phyloP scores from a whole-genome alignment of 2,113 vertebrate genomes.

The Oryzias curvinotus region DNA sequence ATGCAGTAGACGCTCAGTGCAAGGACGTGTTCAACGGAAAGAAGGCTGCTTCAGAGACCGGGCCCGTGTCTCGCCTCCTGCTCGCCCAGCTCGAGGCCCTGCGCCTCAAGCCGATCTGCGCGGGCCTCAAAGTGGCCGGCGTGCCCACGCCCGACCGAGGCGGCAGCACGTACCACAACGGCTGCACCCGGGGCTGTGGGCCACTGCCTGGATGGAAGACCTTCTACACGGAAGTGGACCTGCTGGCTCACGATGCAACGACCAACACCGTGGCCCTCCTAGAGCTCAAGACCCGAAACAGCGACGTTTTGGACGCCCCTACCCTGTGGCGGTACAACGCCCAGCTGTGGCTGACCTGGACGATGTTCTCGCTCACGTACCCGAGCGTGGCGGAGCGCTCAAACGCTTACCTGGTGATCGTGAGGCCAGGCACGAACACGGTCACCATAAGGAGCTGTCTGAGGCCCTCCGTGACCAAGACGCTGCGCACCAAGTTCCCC shows the following conservation, averaged over 20 bases:
- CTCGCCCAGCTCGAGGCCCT: neutral
- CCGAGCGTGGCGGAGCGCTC: conserved; percentile 13
- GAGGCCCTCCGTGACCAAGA: neutral
- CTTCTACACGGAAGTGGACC: conserved; percentile 7
- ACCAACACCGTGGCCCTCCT: neutral
- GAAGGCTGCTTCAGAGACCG: fast-evolving
- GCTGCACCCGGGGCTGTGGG: neutral
- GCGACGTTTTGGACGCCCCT: neutral
- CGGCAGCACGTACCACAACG: conserved; percentile 9
- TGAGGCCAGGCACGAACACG: neutral
- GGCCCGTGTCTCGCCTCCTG: neutral
- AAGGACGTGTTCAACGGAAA: conserved; percentile 10
- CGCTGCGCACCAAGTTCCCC: neutral
- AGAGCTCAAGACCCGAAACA: conserved; percentile 6
- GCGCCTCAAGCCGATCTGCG: conserved; percentile 1
- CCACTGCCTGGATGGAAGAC: neutral
- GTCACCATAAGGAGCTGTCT: neutral
- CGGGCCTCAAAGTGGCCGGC: neutral
- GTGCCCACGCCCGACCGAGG: neutral
- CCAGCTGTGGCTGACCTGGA: conserved; percentile 18
- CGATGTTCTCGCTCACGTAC: conserved; percentile 35
- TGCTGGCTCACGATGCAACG: conserved; percentile 3
- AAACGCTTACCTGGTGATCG: conserved; percentile 2
- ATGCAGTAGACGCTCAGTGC: neutral
- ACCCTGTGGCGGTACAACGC: conserved; percentile 15